Base-by-base conservation (phyloP, 2,113 vertebrate species). In the Beaufortia kweichowensis region DNA sequence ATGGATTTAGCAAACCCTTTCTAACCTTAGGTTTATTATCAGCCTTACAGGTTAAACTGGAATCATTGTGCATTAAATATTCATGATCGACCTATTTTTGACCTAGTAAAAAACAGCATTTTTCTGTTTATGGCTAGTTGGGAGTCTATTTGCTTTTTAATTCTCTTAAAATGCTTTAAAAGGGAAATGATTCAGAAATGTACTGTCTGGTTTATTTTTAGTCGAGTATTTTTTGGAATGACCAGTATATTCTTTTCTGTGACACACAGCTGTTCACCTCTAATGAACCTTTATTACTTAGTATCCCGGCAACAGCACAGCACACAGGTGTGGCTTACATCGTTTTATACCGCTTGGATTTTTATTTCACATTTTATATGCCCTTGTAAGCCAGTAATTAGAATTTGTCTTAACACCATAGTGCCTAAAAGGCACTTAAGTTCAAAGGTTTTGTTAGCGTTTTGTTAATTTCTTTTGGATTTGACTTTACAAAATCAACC, bases 31-130 rank as follows among this genome's bases (percentile, higher is more conserved):
- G 24, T 28, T 17, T 46, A 21, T 69, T n/a, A 9, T 39, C 1
- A 10, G 65, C 46, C 59, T 63, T 39, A 67, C 65, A 33, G 39
- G 29, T 46, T 31, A 63, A 64, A 35, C 35, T n/a, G 31, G 33
- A 66, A 61, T 75, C 24, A 23, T 26, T 73, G 19, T 33, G 24
- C 21, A 76, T 85, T 23, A 73, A 81, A 80, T 76, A 85, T 82
- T 69, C 41, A 85, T 76, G 23, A 60, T 15, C 67, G 70, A 31
- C 79, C 84, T 79, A 23, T 66, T 35, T 29, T 64, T 78, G 77
- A 85, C 79, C 77, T 67, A 65, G 48, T 59, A 70, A 56, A 62
- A 79, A 31, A 41, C 35, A 33, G 29, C 11, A 35, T 19, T n/a
- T 12, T 50, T 4, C 6, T 12, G 1, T 19, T 19, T n/a, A 12